Base-by-base conservation (phyloP, 1,140 invertebrate species). In the Drosophila grimshawi region DNA sequence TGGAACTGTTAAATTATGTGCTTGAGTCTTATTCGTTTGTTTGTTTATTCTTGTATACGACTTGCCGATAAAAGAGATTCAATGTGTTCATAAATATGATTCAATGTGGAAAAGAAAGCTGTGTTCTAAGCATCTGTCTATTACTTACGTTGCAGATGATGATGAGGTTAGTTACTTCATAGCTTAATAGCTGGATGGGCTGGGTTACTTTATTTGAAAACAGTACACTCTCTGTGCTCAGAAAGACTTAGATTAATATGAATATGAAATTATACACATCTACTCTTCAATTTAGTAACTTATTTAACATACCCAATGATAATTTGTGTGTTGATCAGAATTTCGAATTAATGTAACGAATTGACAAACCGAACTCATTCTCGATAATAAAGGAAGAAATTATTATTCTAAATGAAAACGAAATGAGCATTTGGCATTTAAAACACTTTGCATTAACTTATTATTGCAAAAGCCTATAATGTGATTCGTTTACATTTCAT, bases 401-500 rank as follows among this genome's bases (percentile, higher is more conserved):
- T 0, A n/a, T 41, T 41, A 41, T 32, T 29, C 45, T 3, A 51
- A 55, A 37, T 35, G 8, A 2, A 35, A 53, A 53, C 0, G 5
- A 19, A 11, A 8, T 37, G 35, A 10, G 4, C 4, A 43, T 45
- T 4, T 35, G 27, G 43, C 30, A 61, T 32, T 61, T 35, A 29
- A n/a, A 61, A 29, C 33, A 61, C 32, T 61, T 61, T 61, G 60
- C 33, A n/a, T 49, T 8, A 35, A 35, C 46, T 10, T 30, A 48
- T 29, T 37, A 19, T 6, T 11, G 33, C 27, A 11, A 52, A 49
- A 39, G 6, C 10, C 30, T 8, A 10, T 37, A 61, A 49, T 48
- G 45, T 29, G 66, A 43, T 68, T 39, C 19, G 35, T 51, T 59
- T 53, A 60, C 37, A 33, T 35, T 52, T 70, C 67, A 81, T 68